phyloP scores from a whole-genome alignment of 1,140 invertebrate genomes.

The Trinorchestia longiramus region DNA sequence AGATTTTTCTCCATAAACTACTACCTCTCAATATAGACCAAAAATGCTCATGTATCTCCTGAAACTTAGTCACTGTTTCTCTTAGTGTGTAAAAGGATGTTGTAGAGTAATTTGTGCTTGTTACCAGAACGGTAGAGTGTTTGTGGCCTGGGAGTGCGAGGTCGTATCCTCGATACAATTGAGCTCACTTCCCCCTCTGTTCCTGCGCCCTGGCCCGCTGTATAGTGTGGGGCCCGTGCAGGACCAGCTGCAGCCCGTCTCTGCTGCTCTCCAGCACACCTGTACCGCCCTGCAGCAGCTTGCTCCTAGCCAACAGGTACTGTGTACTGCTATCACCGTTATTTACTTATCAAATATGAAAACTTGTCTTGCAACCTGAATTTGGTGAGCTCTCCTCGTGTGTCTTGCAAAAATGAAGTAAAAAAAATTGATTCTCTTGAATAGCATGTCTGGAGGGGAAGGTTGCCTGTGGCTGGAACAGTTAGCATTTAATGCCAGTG shows the following conservation, averaged over 20 bases:
- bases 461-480: background rate
- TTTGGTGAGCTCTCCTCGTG: background rate
- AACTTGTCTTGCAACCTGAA: background rate
- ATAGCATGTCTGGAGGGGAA: background rate
- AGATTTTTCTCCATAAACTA: no score
- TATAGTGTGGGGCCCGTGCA: background rate
- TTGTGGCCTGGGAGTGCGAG: background rate
- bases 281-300: background rate
- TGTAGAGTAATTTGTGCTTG: background rate
- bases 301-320: background rate
- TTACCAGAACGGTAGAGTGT: background rate
- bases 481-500: background rate
- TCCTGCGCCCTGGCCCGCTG: background rate
- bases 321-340: background rate
- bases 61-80: background rate
- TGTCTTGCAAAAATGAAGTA: background rate
- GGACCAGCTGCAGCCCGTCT: slow-evolving; percentile 26
- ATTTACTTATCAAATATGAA: no score
- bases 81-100: background rate
- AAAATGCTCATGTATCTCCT: background rate
- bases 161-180: slow-evolving; percentile 8
- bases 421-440: background rate
- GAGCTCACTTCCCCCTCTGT: background rate
- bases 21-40: no score
- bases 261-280: slow-evolving; percentile 1